Evolutionary conservation across 1,140 invertebrate species (phyloP).

Genomic region (Caenorhabditis briggsae): DNA sequence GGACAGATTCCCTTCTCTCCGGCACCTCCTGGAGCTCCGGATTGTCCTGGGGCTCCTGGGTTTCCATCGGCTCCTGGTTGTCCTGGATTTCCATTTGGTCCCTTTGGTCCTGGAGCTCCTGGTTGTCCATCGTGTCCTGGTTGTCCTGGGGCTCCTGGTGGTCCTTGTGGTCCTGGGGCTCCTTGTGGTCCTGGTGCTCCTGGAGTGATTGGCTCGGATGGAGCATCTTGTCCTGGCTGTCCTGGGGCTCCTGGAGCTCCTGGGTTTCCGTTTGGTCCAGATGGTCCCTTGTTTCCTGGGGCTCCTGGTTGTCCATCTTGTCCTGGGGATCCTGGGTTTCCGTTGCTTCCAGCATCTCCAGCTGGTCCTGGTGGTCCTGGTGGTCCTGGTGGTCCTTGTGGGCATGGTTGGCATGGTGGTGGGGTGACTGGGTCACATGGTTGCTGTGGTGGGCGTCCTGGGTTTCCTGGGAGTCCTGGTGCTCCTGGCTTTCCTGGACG

Average conservation of each 20-base stretch:
- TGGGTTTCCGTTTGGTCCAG: slow-evolving; percentile 64
- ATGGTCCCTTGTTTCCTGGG: slow-evolving; percentile 65
- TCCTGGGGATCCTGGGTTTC: slow-evolving; percentile 63
- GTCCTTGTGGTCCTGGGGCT: slow-evolving; percentile 65
- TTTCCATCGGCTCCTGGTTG: slow-evolving; percentile 65
- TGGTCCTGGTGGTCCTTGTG: slow-evolving; percentile 60
- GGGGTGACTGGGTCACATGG: slow-evolving; percentile 63
- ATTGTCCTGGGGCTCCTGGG: slow-evolving; percentile 63
- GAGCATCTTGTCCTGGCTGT: slow-evolving; percentile 63
- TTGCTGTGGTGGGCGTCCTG: slow-evolving; percentile 64
- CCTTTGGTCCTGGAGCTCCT: slow-evolving; percentile 63
- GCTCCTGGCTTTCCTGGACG: slow-evolving; percentile 64
- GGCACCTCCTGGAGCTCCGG: slow-evolving; percentile 60
- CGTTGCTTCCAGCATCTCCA: slow-evolving; percentile 62
- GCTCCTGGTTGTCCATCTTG: slow-evolving; percentile 61
- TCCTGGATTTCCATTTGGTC: slow-evolving; percentile 65
- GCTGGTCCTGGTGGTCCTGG: slow-evolving; percentile 65
- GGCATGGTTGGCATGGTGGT: slow-evolving; percentile 64
- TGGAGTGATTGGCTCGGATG: slow-evolving; percentile 63
- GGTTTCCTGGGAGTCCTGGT: slow-evolving; percentile 59
- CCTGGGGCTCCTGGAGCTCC: slow-evolving; percentile 65
- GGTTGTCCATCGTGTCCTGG: slow-evolving; percentile 63
- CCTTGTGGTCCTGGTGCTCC: slow-evolving; percentile 65
- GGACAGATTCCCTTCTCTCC: slow-evolving; percentile 75
- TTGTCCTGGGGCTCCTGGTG: slow-evolving; percentile 62